phyloP scores from a whole-genome alignment of 1,140 invertebrate species.

The Globodera ellingtonae region DNA sequence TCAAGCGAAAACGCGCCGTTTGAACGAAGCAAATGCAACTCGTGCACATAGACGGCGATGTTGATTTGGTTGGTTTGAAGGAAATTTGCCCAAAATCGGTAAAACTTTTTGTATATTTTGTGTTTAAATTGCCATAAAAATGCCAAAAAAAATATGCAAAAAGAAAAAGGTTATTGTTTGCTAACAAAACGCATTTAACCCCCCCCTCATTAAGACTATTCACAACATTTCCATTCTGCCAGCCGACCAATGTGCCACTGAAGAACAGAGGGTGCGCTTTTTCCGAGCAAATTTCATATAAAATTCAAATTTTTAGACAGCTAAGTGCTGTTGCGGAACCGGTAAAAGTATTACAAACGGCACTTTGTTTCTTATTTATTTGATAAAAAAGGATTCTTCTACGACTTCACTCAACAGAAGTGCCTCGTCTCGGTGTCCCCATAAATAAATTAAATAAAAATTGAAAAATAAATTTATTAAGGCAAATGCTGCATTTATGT shows the following conservation, averaged over 20 bases:
- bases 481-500: slow-evolving; percentile 63
- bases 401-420: slow-evolving; percentile 45
- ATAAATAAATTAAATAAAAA: neutral
- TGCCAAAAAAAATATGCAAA: no score
- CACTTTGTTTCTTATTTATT: neutral
- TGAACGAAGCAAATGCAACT: slow-evolving; percentile 22
- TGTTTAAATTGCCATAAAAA: no score
- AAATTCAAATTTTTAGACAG: slow-evolving; percentile 43
- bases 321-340: slow-evolving; percentile 63
- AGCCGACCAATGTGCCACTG: slow-evolving; percentile 63
- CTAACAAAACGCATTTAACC: no score
- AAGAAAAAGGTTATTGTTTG: no score
- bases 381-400: slow-evolving; percentile 24
- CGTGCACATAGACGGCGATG: slow-evolving; percentile 55
- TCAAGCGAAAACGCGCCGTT: no score
- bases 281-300: neutral
- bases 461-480: slow-evolving; percentile 1
- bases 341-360: slow-evolving; percentile 26
- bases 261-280: slow-evolving; percentile 57
- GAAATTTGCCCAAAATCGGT: neutral
- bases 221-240: slow-evolving; percentile 64
- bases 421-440: slow-evolving; percentile 52
- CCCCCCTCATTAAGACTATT: slow-evolving; percentile 43
- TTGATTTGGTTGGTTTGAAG: slow-evolving; percentile 36
- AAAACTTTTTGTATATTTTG: no score